These are phyloP conservation scores for Coregonus suidteri DNA, from an alignment of 2,797 vertebrate species.

Conservation along the genomic window DNA sequence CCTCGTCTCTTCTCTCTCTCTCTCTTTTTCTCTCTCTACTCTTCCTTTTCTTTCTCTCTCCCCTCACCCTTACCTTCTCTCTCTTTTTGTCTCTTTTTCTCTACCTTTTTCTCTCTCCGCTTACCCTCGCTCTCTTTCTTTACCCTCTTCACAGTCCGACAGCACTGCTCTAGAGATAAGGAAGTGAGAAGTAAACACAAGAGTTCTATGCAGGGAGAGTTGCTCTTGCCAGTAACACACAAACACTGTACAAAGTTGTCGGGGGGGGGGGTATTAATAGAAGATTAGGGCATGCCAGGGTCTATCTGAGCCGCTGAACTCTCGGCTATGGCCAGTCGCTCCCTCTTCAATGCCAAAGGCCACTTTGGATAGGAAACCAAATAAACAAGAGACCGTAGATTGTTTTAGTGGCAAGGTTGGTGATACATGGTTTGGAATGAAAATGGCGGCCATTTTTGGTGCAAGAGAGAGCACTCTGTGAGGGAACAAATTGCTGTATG, in stretches of 20 bases:
- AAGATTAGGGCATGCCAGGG: constrained; percentile 62
- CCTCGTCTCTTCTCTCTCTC: constrained; percentile 9
- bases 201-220: constrained; percentile 28
- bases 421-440: not conserved
- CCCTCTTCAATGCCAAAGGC: constrained; percentile 2
- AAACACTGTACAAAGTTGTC: constrained; percentile 62
- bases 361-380: constrained; percentile 5
- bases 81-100: too few species aligned
- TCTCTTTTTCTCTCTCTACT: constrained; percentile 2
- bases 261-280: constrained; percentile 58
- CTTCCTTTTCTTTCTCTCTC: too few species aligned
- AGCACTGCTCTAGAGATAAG: constrained; percentile 67
- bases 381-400: constrained; percentile 22
- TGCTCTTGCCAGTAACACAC: constrained; percentile 60
- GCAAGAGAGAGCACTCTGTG: constrained; percentile 29
- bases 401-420: not conserved
- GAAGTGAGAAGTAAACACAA: constrained; percentile 72
- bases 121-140: not conserved
- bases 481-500: constrained; percentile 54
- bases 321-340: not conserved
- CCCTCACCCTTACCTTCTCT: too few species aligned
- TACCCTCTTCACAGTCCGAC: constrained; percentile 26
- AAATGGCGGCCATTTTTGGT: constrained; percentile 16
- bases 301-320: constrained; percentile 12
- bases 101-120: too few species aligned